Evolutionary conservation across 2,888 invertebrate species (phyloP).

Genomic region (Leucozona laternaria): DNA sequence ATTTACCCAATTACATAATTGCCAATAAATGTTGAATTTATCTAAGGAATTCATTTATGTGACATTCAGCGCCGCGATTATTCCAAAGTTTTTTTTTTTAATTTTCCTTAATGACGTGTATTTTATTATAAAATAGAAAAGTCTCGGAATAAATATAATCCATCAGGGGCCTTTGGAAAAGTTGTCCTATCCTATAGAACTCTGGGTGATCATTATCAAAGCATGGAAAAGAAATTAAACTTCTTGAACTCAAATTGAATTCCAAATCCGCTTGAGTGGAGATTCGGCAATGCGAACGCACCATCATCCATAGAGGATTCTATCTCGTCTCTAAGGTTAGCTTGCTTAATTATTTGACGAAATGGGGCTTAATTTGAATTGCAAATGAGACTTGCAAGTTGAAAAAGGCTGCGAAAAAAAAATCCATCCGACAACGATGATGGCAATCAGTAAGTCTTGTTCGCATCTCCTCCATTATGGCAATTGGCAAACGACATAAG

Average conservation of each 20-base stretch:
- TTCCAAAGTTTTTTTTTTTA: constrained; percentile 14
- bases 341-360: constrained; percentile 62
- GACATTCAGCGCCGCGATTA: constrained; percentile 20
- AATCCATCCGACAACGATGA: constrained; percentile 25
- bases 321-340: constrained; percentile 3
- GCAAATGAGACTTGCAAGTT: constrained; percentile 61
- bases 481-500: constrained; percentile 28
- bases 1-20: constrained; percentile 72
- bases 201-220: constrained; percentile 6
- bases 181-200: neutral
- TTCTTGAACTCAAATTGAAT: constrained; percentile 65
- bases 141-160: constrained; percentile 47
- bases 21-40: constrained; percentile 71
- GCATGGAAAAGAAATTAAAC: constrained; percentile 37
- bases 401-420: constrained; percentile 38
- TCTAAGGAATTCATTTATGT: constrained; percentile 48
- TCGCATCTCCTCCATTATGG: constrained; percentile 47
- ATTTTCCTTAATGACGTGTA: constrained; percentile 22
- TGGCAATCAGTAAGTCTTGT: constrained; percentile 56
- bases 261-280: constrained; percentile 31
- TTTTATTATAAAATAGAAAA: constrained; percentile 58
- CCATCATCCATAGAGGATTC: neutral
- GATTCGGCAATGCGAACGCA: constrained; percentile 4
- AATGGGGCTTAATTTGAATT: constrained; percentile 62
- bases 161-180: constrained; percentile 25